phyloP scores from a whole-genome alignment of 2,888 invertebrate species.

The Eupelmus urozonus region DNA sequence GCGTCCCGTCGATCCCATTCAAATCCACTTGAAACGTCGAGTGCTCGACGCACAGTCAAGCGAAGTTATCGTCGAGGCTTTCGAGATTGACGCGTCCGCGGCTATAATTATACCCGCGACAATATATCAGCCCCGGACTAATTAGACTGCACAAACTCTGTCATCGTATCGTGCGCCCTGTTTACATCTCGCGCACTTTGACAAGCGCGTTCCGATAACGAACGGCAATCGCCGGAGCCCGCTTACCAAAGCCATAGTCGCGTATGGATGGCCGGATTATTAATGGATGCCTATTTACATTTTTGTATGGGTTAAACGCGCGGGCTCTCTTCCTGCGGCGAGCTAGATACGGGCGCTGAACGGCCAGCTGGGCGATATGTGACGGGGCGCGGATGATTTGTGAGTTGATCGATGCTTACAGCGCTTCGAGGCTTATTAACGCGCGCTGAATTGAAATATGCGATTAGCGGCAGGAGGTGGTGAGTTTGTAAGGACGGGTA shows the following conservation, averaged over 20 bases:
- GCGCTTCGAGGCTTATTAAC: not conserved
- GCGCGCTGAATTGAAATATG: not conserved
- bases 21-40: not conserved
- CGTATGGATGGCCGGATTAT: slow-evolving; percentile 13
- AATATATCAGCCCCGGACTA: slow-evolving; percentile 44
- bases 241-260: not conserved
- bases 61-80: slow-evolving; percentile 10
- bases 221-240: slow-evolving; percentile 21
- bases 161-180: slow-evolving; percentile 34
- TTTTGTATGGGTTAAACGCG: slow-evolving; percentile 4
- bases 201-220: not conserved
- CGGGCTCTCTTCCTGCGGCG: no score
- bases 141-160: slow-evolving; percentile 52
- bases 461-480: no score
- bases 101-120: slow-evolving; percentile 15
- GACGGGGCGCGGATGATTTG: not conserved
- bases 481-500: no score
- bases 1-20: not conserved
- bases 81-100: not conserved
- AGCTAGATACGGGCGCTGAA: slow-evolving; percentile 20
- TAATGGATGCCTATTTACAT: slow-evolving; percentile 28
- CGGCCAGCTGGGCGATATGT: not conserved
- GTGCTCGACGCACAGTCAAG: not conserved
- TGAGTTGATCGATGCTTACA: slow-evolving; percentile 19
- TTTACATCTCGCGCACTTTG: slow-evolving; percentile 23